Conservation (phyloP, 2,113 vertebrate species). For the Mola mola region DNA sequence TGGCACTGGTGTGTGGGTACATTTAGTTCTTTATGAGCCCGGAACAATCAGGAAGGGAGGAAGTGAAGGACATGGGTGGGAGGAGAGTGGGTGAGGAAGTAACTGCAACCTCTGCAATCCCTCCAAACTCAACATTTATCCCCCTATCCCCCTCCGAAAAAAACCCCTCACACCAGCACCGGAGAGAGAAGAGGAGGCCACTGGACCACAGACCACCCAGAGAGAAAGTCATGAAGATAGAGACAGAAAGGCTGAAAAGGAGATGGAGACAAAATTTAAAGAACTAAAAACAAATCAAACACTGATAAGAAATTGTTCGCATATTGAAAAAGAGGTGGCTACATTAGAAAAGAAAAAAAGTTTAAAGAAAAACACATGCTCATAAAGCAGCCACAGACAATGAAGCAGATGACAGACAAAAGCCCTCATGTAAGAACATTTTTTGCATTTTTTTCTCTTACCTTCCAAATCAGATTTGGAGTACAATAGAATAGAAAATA, state of each 20-base stretch:
- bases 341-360: too few relatives aligned
- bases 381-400: too few relatives aligned
- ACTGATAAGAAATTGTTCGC: too few relatives aligned
- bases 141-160: conserved; percentile 43
- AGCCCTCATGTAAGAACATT: too few relatives aligned
- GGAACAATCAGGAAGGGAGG: conserved; percentile 60
- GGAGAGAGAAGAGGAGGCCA: conserved; percentile 70
- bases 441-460: too few relatives aligned
- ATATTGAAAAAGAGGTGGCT: too few relatives aligned
- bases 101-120: conserved; percentile 50
- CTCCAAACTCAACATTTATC: conserved; percentile 35
- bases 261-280: background rate
- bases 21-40: conserved; percentile 65
- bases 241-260: conserved; percentile 38
- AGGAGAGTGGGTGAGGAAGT: conserved; percentile 73
- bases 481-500: too few relatives aligned
- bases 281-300: background rate
- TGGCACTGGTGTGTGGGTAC: conserved; percentile 59
- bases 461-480: too few relatives aligned
- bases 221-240: conserved; percentile 56
- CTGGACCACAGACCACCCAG: conserved; percentile 83
- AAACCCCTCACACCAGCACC: conserved; percentile 64
- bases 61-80: conserved; percentile 59
- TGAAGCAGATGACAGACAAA: too few relatives aligned
- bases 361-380: too few relatives aligned